Evolutionary conservation across 2,113 vertebrate genomes (phyloP).

Genomic region (Leucopsar rothschildi): DNA sequence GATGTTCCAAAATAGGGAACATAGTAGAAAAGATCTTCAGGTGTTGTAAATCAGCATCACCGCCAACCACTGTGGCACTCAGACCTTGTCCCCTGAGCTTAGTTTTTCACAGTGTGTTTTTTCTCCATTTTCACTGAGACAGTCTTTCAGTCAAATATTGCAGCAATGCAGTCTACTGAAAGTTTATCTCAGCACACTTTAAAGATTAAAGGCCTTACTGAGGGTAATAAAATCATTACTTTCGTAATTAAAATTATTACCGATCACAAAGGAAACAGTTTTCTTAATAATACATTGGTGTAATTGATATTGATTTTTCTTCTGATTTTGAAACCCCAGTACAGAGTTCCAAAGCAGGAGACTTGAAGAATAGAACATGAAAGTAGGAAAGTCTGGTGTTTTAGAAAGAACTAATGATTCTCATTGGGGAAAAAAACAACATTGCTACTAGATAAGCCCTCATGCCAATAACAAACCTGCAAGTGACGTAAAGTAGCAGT

Average conservation of each 20-base stretch:
- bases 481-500: not conserved
- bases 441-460: not conserved
- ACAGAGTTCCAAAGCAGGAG: not conserved
- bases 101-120: not conserved
- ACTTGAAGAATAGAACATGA: not conserved
- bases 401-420: not conserved
- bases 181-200: not conserved
- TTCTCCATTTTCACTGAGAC: not conserved
- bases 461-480: not conserved
- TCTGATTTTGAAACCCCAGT: not conserved
- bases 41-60: not conserved
- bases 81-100: not conserved
- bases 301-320: slow-evolving; percentile 51
- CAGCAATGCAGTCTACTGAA: not conserved
- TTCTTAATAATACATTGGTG: not conserved
- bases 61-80: not conserved
- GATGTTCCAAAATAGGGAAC: not conserved
- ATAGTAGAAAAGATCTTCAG: not conserved
- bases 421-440: not conserved
- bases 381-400: not conserved
- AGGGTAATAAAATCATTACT: slow-evolving; percentile 36
- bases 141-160: not conserved
- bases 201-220: slow-evolving; percentile 17
- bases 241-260: slow-evolving; percentile 60
- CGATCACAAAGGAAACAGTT: slow-evolving; percentile 33